Evolutionary conservation across 2,113 vertebrate species (phyloP).

Genomic region (Hippotragus niger): DNA sequence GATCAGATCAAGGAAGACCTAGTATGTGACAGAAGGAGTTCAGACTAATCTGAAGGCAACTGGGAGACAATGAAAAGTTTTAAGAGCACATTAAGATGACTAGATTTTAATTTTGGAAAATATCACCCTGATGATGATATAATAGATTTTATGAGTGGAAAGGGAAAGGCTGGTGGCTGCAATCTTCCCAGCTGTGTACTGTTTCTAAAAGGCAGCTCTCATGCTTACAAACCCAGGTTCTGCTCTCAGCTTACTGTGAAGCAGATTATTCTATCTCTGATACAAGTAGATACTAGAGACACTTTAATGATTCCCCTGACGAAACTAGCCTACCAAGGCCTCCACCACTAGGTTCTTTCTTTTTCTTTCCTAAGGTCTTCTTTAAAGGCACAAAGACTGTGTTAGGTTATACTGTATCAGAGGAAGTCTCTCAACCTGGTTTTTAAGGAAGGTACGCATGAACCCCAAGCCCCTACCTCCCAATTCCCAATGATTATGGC

Average conservation of each 20-base stretch:
- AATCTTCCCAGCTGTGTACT: background rate
- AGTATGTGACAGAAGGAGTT: background rate
- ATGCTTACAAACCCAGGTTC: background rate
- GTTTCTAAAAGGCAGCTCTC: background rate
- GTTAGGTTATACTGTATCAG: background rate
- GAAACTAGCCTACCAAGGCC: background rate
- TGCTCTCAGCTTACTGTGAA: slow-evolving; percentile 4
- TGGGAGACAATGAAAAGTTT: background rate
- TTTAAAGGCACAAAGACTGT: background rate
- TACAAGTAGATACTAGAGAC: background rate
- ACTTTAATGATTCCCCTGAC: background rate
- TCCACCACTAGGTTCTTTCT: background rate
- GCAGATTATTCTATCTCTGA: background rate
- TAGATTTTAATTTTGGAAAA: background rate
- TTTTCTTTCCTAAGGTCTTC: background rate
- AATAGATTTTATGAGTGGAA: background rate
- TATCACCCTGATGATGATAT: background rate
- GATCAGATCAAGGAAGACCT: background rate
- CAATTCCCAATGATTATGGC: background rate
- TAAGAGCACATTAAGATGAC: background rate
- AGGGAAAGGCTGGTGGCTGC: background rate
- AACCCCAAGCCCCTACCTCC: background rate
- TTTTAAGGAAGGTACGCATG: slow-evolving; percentile 30
- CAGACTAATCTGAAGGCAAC: background rate
- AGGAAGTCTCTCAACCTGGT: background rate